Evolutionary conservation across 2,113 vertebrate species (phyloP).

Genomic region (Stigmatopora argus): DNA sequence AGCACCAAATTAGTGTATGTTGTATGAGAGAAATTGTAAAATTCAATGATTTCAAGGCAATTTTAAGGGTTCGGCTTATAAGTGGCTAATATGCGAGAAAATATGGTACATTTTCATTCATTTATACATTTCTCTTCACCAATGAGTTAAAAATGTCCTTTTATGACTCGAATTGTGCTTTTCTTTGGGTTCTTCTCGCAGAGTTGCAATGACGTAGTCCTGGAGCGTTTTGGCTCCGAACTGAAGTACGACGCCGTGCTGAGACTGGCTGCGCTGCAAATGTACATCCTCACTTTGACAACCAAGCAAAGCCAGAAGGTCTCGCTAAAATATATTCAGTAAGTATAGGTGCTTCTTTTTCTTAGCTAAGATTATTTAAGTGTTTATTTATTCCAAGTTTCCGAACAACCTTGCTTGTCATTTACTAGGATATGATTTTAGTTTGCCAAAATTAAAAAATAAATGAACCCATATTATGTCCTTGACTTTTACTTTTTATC

Average conservation of each 20-base stretch:
- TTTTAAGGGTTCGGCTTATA: too few species aligned
- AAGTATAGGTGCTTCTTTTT: constrained; percentile 52
- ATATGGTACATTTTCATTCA: too few species aligned
- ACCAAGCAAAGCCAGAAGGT: constrained; percentile 94
- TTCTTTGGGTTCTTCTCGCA: constrained; percentile 43
- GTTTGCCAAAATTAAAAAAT: too few species aligned
- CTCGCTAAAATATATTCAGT: constrained; percentile 97
- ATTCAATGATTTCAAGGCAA: too few species aligned
- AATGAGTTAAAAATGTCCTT: constrained; percentile 6
- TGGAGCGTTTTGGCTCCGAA: constrained; percentile 89
- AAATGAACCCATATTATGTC: too few species aligned
- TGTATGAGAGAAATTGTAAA: too few species aligned
- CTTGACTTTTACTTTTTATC: too few species aligned
- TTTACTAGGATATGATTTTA: too few species aligned
- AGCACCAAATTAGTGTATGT: too few species aligned
- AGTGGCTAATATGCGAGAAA: too few species aligned
- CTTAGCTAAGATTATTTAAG: background rate
- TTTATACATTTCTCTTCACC: constrained; percentile 16
- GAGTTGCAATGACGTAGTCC: constrained; percentile 93
- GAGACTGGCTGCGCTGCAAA: constrained; percentile 87
- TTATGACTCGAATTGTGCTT: constrained; percentile 13
- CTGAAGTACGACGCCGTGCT: constrained; percentile 90
- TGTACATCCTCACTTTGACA: constrained; percentile 93
- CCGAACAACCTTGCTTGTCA: background rate
- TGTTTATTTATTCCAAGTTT: background rate